Percentiles rank a stretch among this genome's conserved stretches.
phyloP scores from a whole-genome alignment of 2,888 invertebrate genomes.

The Trichogramma evanescens region DNA sequence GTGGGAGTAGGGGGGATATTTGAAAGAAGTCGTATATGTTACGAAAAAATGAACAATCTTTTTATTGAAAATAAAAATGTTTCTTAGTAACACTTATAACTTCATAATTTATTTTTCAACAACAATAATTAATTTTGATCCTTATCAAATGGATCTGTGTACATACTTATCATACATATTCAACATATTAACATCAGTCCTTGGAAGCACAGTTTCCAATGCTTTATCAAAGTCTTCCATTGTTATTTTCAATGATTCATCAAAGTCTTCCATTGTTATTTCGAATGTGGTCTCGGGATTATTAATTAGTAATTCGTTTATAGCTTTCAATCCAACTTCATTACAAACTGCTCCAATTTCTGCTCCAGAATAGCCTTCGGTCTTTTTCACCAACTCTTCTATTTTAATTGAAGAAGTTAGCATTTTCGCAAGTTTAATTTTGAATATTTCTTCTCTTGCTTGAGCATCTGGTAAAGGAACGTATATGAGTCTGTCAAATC shows the following conservation, averaged over 20 bases:
- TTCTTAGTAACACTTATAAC: too few relatives aligned
- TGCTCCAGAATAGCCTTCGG: conserved; percentile 86
- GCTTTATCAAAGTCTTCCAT: conserved; percentile 69
- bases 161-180: conserved; percentile 66
- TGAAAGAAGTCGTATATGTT: too few relatives aligned
- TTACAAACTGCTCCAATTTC: conserved; percentile 86
- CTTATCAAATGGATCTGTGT: conserved; percentile 30
- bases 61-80: too few relatives aligned
- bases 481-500: conserved; percentile 85
- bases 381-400: conserved; percentile 59
- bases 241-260: conserved; percentile 47
- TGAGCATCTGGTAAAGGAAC: conserved; percentile 81
- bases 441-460: conserved; percentile 77
- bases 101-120: too few relatives aligned
- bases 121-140: too few relatives aligned
- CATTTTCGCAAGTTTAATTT: conserved; percentile 69
- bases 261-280: background rate
- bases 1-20: too few relatives aligned
- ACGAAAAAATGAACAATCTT: too few relatives aligned
- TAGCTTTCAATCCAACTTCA: conserved; percentile 80
- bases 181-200: conserved; percentile 66
- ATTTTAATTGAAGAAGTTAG: conserved; percentile 60
- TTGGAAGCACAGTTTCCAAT: conserved; percentile 63
- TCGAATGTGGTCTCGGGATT: conserved; percentile 23
- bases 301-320: conserved; percentile 68